Conservation (phyloP, 2,888 invertebrate species). For the Tipula helvola region DNA sequence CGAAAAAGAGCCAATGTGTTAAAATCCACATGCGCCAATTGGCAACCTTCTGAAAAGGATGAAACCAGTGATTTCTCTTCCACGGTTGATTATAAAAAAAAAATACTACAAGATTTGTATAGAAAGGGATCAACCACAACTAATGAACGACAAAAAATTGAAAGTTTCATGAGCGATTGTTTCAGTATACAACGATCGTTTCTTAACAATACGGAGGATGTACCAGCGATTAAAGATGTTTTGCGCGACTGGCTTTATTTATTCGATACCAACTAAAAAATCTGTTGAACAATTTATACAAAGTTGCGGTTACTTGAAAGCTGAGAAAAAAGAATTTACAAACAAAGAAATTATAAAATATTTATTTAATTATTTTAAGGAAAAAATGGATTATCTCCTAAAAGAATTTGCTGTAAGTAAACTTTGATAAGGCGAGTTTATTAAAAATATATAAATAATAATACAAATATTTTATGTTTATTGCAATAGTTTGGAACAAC, state of each 20-base stretch:
- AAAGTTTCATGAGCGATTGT: conserved; percentile 4
- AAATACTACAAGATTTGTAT: background rate
- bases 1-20: background rate
- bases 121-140: background rate
- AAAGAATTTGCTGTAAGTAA: background rate
- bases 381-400: background rate
- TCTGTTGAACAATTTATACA: conserved; percentile 6
- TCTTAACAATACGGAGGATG: conserved; percentile 10
- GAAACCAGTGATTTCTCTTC: background rate
- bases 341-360: background rate
- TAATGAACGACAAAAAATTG: background rate
- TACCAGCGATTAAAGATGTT: conserved; percentile 1
- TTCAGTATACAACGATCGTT: conserved; percentile 9
- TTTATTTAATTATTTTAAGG: background rate
- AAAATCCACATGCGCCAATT: conserved; percentile 9
- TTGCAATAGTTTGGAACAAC: background rate
- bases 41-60: background rate
- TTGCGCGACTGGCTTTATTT: conserved; percentile 11
- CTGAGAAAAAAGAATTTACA: background rate
- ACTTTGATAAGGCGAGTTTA: background rate
- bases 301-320: background rate
- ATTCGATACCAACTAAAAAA: conserved; percentile 6
- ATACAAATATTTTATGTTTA: background rate
- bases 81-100: background rate
- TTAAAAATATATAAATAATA: background rate